Evolutionary conservation across 2,797 vertebrate species (phyloP).

Genomic region (Argyrosomus regius): DNA sequence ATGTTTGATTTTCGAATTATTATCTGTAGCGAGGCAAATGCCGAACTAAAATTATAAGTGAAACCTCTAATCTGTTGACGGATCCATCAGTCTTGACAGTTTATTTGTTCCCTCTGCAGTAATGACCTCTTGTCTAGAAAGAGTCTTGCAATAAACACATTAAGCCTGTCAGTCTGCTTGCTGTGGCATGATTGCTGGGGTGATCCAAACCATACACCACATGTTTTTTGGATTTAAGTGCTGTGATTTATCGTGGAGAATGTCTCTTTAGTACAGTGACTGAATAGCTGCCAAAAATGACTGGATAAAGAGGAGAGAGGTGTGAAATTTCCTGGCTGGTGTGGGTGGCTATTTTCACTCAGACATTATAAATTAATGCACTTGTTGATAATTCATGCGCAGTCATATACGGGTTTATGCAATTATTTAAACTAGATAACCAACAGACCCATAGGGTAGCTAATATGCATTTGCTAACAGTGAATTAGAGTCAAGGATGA

Average conservation of each 20-base stretch:
- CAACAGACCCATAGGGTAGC: background rate
- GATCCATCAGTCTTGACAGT: background rate
- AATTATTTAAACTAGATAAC: slow-evolving; percentile 30
- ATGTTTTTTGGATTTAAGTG: slow-evolving; percentile 38
- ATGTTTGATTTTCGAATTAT: slow-evolving; percentile 4
- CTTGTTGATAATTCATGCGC: slow-evolving; percentile 51
- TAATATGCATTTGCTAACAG: slow-evolving; percentile 12
- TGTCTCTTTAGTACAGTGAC: slow-evolving; percentile 7
- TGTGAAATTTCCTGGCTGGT: slow-evolving; percentile 24
- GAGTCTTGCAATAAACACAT: slow-evolving; percentile 2
- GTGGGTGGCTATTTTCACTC: slow-evolving; percentile 42
- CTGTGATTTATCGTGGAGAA: slow-evolving; percentile 14
- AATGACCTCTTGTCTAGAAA: slow-evolving; percentile 7
- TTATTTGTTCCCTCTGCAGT: slow-evolving; percentile 9
- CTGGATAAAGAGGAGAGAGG: slow-evolving; percentile 15
- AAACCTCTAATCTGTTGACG: slow-evolving; percentile 3
- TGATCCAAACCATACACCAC: slow-evolving; percentile 30
- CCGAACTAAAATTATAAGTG: background rate
- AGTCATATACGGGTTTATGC: slow-evolving; percentile 1
- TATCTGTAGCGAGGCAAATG: background rate
- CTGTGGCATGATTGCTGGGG: slow-evolving; percentile 13
- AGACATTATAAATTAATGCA: slow-evolving; percentile 43
- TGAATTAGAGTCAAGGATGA: slow-evolving; percentile 6
- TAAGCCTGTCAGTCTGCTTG: slow-evolving; percentile 27
- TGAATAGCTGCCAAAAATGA: slow-evolving; percentile 32